phyloP scores from a whole-genome alignment of 2,797 vertebrate genomes.

The Masticophis lateralis region DNA sequence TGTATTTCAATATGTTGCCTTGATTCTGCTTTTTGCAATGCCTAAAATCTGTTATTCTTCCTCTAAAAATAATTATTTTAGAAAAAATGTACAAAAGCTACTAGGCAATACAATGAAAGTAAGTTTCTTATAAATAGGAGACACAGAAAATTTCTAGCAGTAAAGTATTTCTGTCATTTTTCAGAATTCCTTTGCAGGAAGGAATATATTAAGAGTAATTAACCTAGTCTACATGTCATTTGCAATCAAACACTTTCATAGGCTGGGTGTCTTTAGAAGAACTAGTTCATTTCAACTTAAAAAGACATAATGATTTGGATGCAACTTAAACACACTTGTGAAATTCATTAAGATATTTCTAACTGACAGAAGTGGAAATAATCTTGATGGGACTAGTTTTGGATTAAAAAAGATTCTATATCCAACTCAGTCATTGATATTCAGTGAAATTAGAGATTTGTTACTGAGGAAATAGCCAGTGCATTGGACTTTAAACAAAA shows the following conservation, averaged over 20 bases:
- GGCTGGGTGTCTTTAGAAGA: background rate
- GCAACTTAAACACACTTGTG: background rate
- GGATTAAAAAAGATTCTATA: background rate
- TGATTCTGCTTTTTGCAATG: slow-evolving; percentile 46
- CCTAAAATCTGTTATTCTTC: slow-evolving; percentile 62
- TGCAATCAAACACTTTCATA: background rate
- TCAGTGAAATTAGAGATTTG: background rate
- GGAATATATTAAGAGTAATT: slow-evolving; percentile 21
- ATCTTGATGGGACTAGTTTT: background rate
- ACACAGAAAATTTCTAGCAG: slow-evolving; percentile 34
- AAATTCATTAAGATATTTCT: background rate
- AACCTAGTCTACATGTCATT: background rate
- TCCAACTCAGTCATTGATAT: background rate
- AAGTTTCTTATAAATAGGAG: slow-evolving; percentile 48
- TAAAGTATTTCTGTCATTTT: slow-evolving; percentile 49
- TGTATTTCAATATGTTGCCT: slow-evolving; percentile 39
- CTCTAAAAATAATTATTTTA: slow-evolving; percentile 67
- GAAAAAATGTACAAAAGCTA: slow-evolving; percentile 64
- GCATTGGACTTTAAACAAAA: background rate
- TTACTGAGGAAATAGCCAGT: too few relatives aligned
- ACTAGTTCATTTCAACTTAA: background rate
- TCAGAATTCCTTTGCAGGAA: slow-evolving; percentile 35
- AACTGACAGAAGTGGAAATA: background rate
- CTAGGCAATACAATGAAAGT: slow-evolving; percentile 1
- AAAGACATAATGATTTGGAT: background rate